phyloP scores from a whole-genome alignment of 2,888 invertebrate species.

The Drosophila ezoana region DNA sequence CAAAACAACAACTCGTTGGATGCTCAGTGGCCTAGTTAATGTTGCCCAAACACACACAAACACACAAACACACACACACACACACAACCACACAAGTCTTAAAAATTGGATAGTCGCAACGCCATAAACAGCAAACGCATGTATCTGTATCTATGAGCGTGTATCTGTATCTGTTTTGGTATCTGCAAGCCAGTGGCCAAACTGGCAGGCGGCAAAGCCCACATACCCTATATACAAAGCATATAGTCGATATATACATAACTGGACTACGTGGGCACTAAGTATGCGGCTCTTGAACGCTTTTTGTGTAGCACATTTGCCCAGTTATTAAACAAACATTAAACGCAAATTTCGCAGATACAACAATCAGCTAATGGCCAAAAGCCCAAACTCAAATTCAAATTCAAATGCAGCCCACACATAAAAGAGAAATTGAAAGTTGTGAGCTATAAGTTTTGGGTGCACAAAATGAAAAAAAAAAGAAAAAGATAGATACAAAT shows the following conservation, averaged over 20 bases:
- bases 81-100: conserved; percentile 41
- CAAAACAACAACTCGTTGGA: conserved; percentile 47
- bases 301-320: conserved; percentile 29
- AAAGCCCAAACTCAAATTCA: conserved; percentile 25
- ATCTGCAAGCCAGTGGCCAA: conserved; percentile 32
- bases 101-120: conserved; percentile 51
- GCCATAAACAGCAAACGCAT: conserved; percentile 64
- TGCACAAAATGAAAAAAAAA: background rate
- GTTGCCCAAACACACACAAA: conserved; percentile 56
- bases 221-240: conserved; percentile 27
- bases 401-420: conserved; percentile 55
- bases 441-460: conserved; percentile 21
- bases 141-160: conserved; percentile 33
- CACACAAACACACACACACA: conserved; percentile 11
- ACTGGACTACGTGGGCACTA: conserved; percentile 67
- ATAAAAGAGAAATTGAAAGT: conserved; percentile 64
- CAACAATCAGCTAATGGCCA: conserved; percentile 22
- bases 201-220: conserved; percentile 33
- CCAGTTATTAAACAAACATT: conserved; percentile 69
- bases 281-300: conserved; percentile 67
- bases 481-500: conserved; percentile 1
- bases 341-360: conserved; percentile 46
- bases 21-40: conserved; percentile 74
- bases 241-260: conserved; percentile 14
- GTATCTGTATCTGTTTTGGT: conserved; percentile 40